These are phyloP conservation scores for Drosophila subquinaria DNA, from an alignment of 2,888 invertebrate genomes.

Conservation along the genomic window DNA sequence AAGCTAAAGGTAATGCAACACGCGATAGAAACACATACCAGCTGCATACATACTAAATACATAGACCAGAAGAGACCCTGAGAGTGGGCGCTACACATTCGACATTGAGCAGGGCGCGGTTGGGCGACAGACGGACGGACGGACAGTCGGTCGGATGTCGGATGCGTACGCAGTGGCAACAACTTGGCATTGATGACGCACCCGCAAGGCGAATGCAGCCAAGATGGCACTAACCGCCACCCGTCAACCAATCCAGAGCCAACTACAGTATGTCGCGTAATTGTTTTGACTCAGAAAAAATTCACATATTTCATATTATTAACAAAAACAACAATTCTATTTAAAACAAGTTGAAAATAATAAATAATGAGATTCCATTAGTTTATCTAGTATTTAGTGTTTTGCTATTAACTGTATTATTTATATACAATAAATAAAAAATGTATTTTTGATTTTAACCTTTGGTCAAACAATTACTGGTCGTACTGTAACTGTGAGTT, in stretches of 20 bases:
- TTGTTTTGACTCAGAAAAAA: background rate
- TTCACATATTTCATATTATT: background rate
- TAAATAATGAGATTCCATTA: too few species aligned
- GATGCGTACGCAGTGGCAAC: slow-evolving; percentile 41
- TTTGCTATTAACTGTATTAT: too few species aligned
- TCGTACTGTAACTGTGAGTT: background rate
- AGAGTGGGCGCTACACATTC: slow-evolving; percentile 9
- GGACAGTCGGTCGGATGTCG: slow-evolving; percentile 5
- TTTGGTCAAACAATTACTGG: background rate
- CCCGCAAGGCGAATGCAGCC: slow-evolving; percentile 26
- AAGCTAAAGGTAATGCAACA: slow-evolving; percentile 64
- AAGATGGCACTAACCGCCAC: slow-evolving; percentile 11
- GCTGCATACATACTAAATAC: background rate
- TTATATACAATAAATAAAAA: too few species aligned
- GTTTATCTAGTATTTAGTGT: too few species aligned
- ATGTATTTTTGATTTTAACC: too few species aligned
- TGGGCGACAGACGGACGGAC: slow-evolving; percentile 1
- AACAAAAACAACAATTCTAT: too few species aligned
- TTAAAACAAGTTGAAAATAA: too few species aligned
- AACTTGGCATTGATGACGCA: slow-evolving; percentile 44
- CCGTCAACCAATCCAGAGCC: background rate
- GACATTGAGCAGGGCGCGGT: slow-evolving; percentile 33
- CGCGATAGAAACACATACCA: slow-evolving; percentile 49
- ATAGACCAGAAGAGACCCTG: background rate
- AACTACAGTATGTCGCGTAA: background rate